Evolutionary conservation across 2,797 vertebrate genomes (phyloP), one percentile per base, ranked within the genome.

Genomic region (Darevskia nairensis): DNA sequence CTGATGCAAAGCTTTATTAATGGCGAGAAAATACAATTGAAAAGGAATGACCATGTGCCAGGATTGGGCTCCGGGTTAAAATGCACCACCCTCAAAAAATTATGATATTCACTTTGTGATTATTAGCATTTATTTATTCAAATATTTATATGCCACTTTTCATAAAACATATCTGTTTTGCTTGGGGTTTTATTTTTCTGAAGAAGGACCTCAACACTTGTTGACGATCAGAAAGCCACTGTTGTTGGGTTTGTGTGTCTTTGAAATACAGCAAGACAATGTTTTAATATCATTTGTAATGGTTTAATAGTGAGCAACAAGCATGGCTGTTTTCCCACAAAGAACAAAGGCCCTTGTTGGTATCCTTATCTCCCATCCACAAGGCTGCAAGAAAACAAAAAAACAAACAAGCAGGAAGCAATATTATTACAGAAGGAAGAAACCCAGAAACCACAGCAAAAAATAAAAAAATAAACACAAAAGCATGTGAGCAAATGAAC

Each of bases 351-450:
- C 66, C 35, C n/a, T 23, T 35, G 66, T 80, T 75, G 66, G 69
- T 8, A 23, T 75, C 50, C 27, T 76, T 81, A 69, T 76, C 55
- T 44, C n/a, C 41, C 6, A 74, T 80, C 82, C 68, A 74, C 29
- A 74, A 89, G 69, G 69, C 46, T 68, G 68, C 44, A 8, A 69
- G 77, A 81, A 89, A 85, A 80, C 77, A 84, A 80, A 78, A 41
- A 88, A 88, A 80, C 66, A 88, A 88, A 46, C 13, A 85, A 76
- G 82, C 55, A 81, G 32, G 81, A 68, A 39, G 78, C 88, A 89
- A 81, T 89, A 82, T 89, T 85, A 85, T 89, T 85, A 81, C 71
- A 85, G 84, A 41, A 85, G 55, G 83, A 50, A 68, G 23, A 72
- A 80, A 80, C 6, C 9, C 68, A 66, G 88, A 85, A 89, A 81